Base-by-base conservation (phyloP, 2,113 vertebrate genomes). In the Odocoileus hemionus region DNA sequence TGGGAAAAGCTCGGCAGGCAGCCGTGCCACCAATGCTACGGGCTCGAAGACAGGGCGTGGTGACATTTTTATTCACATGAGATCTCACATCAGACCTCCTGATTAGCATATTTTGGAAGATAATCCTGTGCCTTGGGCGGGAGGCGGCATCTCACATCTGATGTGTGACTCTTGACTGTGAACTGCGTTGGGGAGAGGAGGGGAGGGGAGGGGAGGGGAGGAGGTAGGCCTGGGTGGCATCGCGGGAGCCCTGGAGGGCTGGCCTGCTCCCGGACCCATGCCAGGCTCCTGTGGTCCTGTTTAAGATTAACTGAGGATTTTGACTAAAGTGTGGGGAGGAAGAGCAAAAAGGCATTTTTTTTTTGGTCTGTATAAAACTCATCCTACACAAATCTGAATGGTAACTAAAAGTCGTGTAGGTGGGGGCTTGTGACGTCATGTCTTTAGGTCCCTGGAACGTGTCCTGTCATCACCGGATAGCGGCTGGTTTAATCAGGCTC, bases 231-330 rank as follows among this genome's bases (percentile, higher is more conserved):
- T 4, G 33, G n/a, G 12, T 2, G 14, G 47, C 4, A 10, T 87
- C 26, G n/a, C 21, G n/a, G 82, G 39, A 21, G 55, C 47, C 10
- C 52, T 7, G 47, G 1, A 0, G 54, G 82, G 30, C 52, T 33
- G 33, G 45, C 36, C 30, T 0, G 11, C 23, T n/a, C 1, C 5
- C 1, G 1, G 10, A 25, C 3, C 4, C 3, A 5, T 21, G 26
- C 12, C 43, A 39, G 36, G 19, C 1, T 23, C 26, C 1, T 30
- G 47, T 60, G 57, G 17, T 5, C 33, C 28, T 74, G 1, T 45
- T 78, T 19, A 57, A 43, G 11, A 50, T 43, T 15, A 60, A 36
- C 54, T 85, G 3, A 45, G n/a, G 16, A 58, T 45, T 57, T 86
- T 17, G 57, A 50, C 15, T 10, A 13, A 87, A 30, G 4, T 39